Evolutionary conservation across 2,888 invertebrate species (phyloP), one percentile per base, ranked within the genome.

Genomic region (Lithophane leautieri): DNA sequence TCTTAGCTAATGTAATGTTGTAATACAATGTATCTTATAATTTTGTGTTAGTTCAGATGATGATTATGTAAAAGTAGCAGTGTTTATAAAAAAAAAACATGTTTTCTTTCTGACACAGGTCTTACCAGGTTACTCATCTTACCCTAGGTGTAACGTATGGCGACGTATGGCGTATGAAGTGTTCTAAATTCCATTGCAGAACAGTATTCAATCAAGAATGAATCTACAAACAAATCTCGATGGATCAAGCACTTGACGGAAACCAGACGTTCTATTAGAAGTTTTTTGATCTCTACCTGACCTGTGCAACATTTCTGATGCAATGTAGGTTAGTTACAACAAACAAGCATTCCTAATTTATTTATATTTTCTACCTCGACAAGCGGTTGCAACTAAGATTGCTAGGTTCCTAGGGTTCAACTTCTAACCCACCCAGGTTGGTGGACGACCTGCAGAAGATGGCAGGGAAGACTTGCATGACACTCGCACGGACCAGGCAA

Each of bases 261-360:
- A 66, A 66, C 22, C 78, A 81, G 74, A 81, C 60, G n/a, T 28
- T 40, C 79, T 66, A 9, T 65, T 47, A 60, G 54, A 61, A 40
- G 65, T 47, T 73, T 73, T 54, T 47, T 60, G 62, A 73, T 63
- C 58, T 61, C 47, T 6, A 22, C 74, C 44, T 66, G 81, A 78
- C 60, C 60, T 61, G 78, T 61, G 28, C 61, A 78, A 78, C 19
- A 25, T 42, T 34, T 16, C 22, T 73, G 0, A 6, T 81, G 14
- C 19, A 22, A 79, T 65, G 25, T 69, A 82, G 79, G 82, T 70
- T 76, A 61, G 60, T 76, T 60, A 65, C 28, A 62, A 62, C 22
- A 25, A 58, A 67, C 14, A 16, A 47, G 8, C 14, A 42, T 69
- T 8, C 42, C 14, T 50, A 8, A 71, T 70, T 40, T 70, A 25